Conservation (phyloP, 2,113 vertebrate species). For the Himantopus leucocephalus region DNA sequence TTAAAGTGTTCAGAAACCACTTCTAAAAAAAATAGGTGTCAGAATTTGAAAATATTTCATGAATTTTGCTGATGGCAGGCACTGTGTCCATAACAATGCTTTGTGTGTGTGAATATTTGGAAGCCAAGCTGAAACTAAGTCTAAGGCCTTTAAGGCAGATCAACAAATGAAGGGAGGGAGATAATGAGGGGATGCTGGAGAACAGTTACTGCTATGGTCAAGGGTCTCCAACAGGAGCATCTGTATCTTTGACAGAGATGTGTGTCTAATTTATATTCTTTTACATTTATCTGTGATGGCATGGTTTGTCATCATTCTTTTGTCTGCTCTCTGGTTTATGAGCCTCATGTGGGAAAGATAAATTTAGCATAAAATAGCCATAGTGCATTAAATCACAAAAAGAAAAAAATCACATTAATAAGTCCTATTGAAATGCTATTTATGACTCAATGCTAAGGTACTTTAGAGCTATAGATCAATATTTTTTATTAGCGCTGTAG, state of each 20-base stretch:
- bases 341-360: neutral
- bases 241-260: neutral
- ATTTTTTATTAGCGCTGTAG: neutral
- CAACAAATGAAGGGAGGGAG: neutral
- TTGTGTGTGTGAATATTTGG: neutral
- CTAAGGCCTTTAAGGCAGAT: neutral
- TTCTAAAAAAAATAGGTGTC: neutral
- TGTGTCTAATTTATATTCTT: neutral
- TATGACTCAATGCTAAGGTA: neutral
- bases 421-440: neutral
- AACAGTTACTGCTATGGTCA: neutral
- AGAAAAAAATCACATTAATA: neutral
- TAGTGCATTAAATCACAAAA: constrained; percentile 14
- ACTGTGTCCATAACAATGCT: neutral
- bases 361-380: neutral
- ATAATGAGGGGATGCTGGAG: neutral
- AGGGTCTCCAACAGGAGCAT: neutral
- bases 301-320: neutral
- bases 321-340: neutral
- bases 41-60: neutral
- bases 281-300: neutral
- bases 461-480: neutral
- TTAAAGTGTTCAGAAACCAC: neutral
- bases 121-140: neutral
- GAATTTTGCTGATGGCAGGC: neutral